A percentile compares a stretch with the other conserved stretches of the same genome.
phyloP scores from a whole-genome alignment of 2,113 vertebrate species.

The Ptychochromis oligacanthus region DNA sequence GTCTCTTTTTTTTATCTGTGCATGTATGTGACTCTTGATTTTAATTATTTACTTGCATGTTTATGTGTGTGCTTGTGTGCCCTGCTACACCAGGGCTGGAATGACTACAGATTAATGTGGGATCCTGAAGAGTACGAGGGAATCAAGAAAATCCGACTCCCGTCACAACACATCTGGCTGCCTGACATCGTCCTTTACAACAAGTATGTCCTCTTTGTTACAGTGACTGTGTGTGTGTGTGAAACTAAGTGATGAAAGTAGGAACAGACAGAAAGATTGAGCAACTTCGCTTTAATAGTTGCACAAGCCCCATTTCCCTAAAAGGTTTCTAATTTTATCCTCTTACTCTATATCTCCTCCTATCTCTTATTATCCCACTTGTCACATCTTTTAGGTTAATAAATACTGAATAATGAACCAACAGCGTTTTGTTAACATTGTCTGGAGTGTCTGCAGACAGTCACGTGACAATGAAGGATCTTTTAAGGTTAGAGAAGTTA shows the following conservation, averaged over 20 bases:
- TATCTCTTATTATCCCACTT: constrained; percentile 3
- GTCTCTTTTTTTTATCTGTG: background rate
- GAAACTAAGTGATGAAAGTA: constrained; percentile 34
- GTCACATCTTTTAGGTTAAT: background rate
- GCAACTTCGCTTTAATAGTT: background rate
- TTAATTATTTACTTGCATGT: background rate
- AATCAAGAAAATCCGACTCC: constrained; percentile 82
- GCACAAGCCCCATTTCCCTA: constrained; percentile 16
- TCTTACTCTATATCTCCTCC: constrained; percentile 24
- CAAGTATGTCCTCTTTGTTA: constrained; percentile 67
- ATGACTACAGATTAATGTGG: constrained; percentile 84
- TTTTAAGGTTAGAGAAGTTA: background rate
- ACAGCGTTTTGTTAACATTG: background rate
- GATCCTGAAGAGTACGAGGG: constrained; percentile 82
- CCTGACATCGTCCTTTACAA: constrained; percentile 86
- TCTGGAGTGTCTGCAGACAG: background rate
- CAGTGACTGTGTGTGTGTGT: background rate
- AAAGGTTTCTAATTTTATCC: constrained; percentile 30
- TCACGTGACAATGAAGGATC: background rate
- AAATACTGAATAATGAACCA: background rate
- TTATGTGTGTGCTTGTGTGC: background rate
- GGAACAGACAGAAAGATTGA: background rate
- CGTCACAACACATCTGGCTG: constrained; percentile 84
- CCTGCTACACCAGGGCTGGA: constrained; percentile 74
- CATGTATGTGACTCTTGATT: background rate